These are phyloP conservation scores for Oegoconia quadripuncta DNA, from an alignment of 2,888 invertebrate genomes.

Conservation along the genomic window DNA sequence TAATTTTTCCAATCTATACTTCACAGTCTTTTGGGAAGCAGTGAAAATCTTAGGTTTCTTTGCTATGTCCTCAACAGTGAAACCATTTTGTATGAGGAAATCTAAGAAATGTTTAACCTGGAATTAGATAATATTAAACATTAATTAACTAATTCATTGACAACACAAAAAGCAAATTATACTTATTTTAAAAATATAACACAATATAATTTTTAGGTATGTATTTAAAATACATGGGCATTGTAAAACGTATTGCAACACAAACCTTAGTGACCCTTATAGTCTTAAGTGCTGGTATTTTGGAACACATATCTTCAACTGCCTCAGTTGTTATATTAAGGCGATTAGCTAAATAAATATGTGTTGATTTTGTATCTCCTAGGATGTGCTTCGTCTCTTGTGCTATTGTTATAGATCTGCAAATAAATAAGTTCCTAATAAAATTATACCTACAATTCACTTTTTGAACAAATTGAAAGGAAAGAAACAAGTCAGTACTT, in stretches of 20 bases:
- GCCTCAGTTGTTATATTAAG: slow-evolving; percentile 62
- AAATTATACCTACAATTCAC: neutral
- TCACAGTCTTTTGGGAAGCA: slow-evolving; percentile 77
- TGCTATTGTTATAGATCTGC: slow-evolving; percentile 51
- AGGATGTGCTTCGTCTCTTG: slow-evolving; percentile 69
- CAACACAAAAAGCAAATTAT: no score
- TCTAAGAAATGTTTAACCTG: slow-evolving; percentile 80
- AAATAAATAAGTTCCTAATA: slow-evolving; percentile 21
- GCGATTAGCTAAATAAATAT: slow-evolving; percentile 75
- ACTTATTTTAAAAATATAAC: no score
- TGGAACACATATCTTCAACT: slow-evolving; percentile 70
- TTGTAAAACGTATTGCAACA: no score
- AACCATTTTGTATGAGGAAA: slow-evolving; percentile 75
- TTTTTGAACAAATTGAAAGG: neutral
- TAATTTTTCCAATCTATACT: slow-evolving; percentile 69
- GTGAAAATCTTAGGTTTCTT: slow-evolving; percentile 75
- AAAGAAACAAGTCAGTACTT: no score
- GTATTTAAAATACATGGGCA: no score
- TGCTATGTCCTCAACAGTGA: slow-evolving; percentile 71
- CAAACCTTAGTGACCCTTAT: slow-evolving; percentile 78
- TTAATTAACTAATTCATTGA: no score
- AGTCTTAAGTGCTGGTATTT: slow-evolving; percentile 71
- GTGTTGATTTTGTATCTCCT: slow-evolving; percentile 67
- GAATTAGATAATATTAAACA: slow-evolving; percentile 25
- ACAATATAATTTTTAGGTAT: no score